These are phyloP conservation scores for Eptesicus fuscus DNA, from an alignment of 2,113 vertebrate genomes.

Conservation along the genomic window DNA sequence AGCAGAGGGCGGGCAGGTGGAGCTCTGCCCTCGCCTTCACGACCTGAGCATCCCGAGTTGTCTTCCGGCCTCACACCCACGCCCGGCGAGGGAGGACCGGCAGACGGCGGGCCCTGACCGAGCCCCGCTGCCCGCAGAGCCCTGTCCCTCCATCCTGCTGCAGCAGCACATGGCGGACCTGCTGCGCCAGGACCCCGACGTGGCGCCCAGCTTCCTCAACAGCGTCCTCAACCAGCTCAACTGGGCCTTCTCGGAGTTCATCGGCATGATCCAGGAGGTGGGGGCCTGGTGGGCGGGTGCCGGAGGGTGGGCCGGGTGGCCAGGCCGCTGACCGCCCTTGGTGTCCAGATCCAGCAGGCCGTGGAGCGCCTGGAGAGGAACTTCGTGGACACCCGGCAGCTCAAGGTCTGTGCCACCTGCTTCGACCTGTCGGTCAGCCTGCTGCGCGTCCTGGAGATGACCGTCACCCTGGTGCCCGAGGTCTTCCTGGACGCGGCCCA, in stretches of 20 bases:
- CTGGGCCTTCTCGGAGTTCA: constrained; percentile 99
- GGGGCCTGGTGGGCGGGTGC: background rate
- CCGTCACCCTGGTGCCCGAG: constrained; percentile 93
- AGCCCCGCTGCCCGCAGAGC: constrained; percentile 84
- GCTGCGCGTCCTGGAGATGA: constrained; percentile 97
- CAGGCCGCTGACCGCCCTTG: background rate
- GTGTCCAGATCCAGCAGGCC: constrained; percentile 94
- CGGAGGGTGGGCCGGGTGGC: background rate
- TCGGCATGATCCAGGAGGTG: constrained; percentile 94
- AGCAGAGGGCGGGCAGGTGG: background rate
- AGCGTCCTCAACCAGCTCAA: constrained; percentile 99
- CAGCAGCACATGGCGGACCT: constrained; percentile 97
- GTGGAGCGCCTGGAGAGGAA: constrained; percentile 97
- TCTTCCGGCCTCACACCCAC: background rate
- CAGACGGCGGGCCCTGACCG: background rate
- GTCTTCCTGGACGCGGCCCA: constrained; percentile 96
- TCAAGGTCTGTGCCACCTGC: constrained; percentile 98
- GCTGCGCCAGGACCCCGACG: constrained; percentile 89
- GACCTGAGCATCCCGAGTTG: background rate
- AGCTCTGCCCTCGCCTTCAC: background rate
- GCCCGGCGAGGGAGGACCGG: background rate
- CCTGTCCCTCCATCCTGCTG: constrained; percentile 94
- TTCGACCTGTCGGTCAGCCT: constrained; percentile 98
- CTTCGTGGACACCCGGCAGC: constrained; percentile 97
- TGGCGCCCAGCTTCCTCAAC: constrained; percentile 98